Base-by-base conservation (phyloP, 2,797 vertebrate genomes). In the Smutsia gigantea region DNA sequence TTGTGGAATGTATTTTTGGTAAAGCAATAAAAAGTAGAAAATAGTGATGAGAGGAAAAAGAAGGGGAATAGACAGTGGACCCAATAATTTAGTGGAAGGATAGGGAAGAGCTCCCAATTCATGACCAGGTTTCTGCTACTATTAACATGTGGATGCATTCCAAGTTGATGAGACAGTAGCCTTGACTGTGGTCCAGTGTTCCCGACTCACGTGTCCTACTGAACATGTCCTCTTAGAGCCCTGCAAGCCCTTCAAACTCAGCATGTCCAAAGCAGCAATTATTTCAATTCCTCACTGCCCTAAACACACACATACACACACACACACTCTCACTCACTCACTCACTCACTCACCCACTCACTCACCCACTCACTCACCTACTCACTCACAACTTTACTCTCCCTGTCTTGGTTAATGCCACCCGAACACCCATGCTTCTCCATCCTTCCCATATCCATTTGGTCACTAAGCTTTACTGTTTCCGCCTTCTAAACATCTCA, bases 11-110 rank as follows among this genome's bases (percentile, higher is more conserved):
- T 51, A 10, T 25, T 77, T 87, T 71, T 87, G 77, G 13, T 55
- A 59, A 94, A 87, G 46, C 72, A 46, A 29, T 21, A 39, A 53
- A 90, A 46, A 19, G 23, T 68, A 53, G 66, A 69, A 55, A 77
- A 51, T 34, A 81, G 12, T 59, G 46, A 66, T 88, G 46, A 75
- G 14, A 69, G 11, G 57, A 72, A 37, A 53, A 61, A 94, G 31
- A 87, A 66, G n/a, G 10, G 42, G 66, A 74, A 69, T 59, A 31
- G 46, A 25, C 5, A 69, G 0, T 55, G 63, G 57, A 17, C 4
- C n/a, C 6, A 72, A 27, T 69, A 64, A 31, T 55, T 74, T 53
- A 87, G 23, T 78, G 23, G 29, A 72, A 68, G 11, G 14, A 34
- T 21, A 57, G 27, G 8, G 5, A 85, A 83, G 29, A 89, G 42